Percentiles rank a stretch among this genome's conserved stretches.
Evolutionary conservation across 2,888 invertebrate genomes (phyloP).

Genomic region (Pantelozetes paolii): DNA sequence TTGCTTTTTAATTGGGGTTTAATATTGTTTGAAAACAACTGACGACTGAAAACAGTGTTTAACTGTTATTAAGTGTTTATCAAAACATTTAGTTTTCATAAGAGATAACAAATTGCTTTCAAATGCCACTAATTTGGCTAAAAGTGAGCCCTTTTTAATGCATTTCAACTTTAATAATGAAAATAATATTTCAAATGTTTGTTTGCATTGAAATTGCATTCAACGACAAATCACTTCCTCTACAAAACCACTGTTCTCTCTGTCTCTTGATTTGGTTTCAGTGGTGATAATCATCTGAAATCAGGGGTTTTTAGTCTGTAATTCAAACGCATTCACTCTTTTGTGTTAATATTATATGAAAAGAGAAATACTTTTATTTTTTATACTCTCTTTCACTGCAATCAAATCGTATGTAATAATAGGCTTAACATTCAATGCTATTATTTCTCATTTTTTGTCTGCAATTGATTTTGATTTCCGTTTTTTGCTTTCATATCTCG

Average conservation of each 20-base stretch:
- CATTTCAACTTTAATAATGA: neutral
- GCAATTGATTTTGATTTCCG: constrained; percentile 31
- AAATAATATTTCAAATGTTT: too few species aligned
- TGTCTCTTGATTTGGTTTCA: neutral
- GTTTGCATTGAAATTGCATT: neutral
- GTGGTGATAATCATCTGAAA: constrained; percentile 6
- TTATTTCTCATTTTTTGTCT: constrained; percentile 14
- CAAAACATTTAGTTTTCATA: neutral
- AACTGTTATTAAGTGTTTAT: neutral
- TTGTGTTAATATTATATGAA: neutral
- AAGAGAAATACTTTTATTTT: neutral
- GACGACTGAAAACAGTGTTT: neutral
- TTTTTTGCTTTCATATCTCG: constrained; percentile 10
- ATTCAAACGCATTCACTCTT: neutral
- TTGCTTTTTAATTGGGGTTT: neutral
- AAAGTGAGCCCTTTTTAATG: neutral
- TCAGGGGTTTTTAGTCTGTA: neutral
- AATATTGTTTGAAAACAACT: neutral
- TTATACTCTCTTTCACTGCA: neutral
- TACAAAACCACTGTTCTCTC: neutral
- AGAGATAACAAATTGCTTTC: neutral
- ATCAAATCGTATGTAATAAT: constrained; percentile 28
- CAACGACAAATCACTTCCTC: constrained; percentile 3
- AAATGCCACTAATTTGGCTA: too few species aligned
- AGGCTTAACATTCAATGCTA: constrained; percentile 26